Evolutionary conservation across 2,888 invertebrate genomes (phyloP).

Genomic region (Latrodectus elegans): DNA sequence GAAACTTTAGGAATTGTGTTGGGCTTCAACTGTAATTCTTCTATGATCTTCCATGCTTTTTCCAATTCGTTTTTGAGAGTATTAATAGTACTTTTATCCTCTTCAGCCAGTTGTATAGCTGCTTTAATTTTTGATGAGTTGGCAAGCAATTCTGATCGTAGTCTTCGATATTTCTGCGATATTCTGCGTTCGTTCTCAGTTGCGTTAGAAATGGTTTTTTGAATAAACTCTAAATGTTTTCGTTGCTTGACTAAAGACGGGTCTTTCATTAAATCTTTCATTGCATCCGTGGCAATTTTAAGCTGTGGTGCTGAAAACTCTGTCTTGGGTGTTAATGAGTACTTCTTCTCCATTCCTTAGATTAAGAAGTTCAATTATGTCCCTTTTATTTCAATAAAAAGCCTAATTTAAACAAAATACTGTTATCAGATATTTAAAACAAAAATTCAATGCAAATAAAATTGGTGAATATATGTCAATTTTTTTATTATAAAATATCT

Average conservation of each 20-base stretch:
- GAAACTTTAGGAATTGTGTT: background rate
- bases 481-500: too few species aligned
- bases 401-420: too few species aligned
- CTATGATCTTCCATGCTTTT: constrained; percentile 14
- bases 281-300: background rate
- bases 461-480: too few species aligned
- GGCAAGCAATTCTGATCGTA: constrained; percentile 20
- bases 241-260: constrained; percentile 26
- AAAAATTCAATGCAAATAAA: too few species aligned
- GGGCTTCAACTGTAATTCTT: background rate
- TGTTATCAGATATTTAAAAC: too few species aligned
- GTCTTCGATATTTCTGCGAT: background rate
- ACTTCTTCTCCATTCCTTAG: too few species aligned
- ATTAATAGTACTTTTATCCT: constrained; percentile 47
- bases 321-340: background rate
- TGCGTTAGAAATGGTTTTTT: constrained; percentile 10
- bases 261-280: constrained; percentile 33
- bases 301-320: background rate
- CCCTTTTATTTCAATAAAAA: too few species aligned
- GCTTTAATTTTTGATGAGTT: constrained; percentile 36
- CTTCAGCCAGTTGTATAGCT: constrained; percentile 28
- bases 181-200: constrained; percentile 27
- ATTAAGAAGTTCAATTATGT: too few species aligned
- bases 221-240: constrained; percentile 28
- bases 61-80: constrained; percentile 32